phyloP scores from a whole-genome alignment of 2,888 invertebrate genomes.

The Abrostola tripartita region DNA sequence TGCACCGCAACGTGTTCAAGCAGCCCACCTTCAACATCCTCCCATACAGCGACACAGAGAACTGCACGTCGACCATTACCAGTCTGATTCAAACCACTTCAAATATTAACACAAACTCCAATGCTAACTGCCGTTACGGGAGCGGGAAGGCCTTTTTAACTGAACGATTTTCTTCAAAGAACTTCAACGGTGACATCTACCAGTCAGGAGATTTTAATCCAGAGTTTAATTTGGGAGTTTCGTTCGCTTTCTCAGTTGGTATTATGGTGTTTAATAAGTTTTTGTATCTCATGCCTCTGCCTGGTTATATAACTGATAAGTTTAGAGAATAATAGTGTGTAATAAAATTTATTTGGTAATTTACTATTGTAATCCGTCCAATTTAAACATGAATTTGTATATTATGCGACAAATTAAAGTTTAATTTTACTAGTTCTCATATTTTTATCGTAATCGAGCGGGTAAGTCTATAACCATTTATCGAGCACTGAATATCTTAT shows the following conservation, averaged over 20 bases:
- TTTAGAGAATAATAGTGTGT: conserved; percentile 90
- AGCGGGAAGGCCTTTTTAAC: conserved; percentile 92
- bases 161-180: conserved; percentile 90
- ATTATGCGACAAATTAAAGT: background rate
- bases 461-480: no score
- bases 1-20: conserved; percentile 92
- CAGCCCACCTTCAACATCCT: conserved; percentile 86
- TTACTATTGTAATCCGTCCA: background rate
- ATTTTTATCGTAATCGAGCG: no score
- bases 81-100: conserved; percentile 87
- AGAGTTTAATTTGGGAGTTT: conserved; percentile 94
- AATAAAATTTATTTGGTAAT: no score
- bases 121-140: conserved; percentile 90
- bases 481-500: no score
- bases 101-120: conserved; percentile 82
- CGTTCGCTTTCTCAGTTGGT: conserved; percentile 94
- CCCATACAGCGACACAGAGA: conserved; percentile 84
- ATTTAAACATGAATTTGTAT: background rate
- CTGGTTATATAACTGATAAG: conserved; percentile 95
- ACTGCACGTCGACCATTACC: conserved; percentile 85
- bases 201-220: conserved; percentile 89
- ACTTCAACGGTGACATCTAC: conserved; percentile 86
- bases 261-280: conserved; percentile 95
- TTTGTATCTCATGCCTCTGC: conserved; percentile 94
- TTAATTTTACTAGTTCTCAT: no score